These are phyloP conservation scores for Hyles lineata DNA, from an alignment of 2,888 invertebrate species.

Conservation along the genomic window DNA sequence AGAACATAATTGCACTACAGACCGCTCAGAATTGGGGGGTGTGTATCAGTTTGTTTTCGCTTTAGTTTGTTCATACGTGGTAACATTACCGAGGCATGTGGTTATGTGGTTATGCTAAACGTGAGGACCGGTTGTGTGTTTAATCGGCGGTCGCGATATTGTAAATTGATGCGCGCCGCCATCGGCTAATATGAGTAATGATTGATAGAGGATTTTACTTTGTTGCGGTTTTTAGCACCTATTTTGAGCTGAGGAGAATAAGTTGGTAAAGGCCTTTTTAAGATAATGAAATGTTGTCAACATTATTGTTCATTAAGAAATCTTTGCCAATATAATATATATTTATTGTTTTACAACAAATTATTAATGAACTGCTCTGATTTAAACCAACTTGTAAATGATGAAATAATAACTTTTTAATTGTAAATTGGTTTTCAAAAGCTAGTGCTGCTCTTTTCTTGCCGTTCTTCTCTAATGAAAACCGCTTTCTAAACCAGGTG, in stretches of 20 bases:
- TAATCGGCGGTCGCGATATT: constrained; percentile 19
- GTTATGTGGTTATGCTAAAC: constrained; percentile 32
- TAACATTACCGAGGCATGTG: constrained; percentile 28
- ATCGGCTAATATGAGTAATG: neutral
- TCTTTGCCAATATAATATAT: too few species aligned
- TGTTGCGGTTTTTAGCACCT: neutral
- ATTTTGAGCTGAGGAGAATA: neutral
- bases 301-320: too few species aligned
- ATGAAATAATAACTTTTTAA: too few species aligned
- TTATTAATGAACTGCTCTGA: too few species aligned
- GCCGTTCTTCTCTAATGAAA: too few species aligned
- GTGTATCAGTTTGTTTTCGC: constrained; percentile 64
- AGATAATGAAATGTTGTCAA: too few species aligned
- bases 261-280: too few species aligned
- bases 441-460: too few species aligned
- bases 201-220: neutral
- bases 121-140: constrained; percentile 13
- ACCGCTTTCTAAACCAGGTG: too few species aligned
- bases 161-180: constrained; percentile 15
- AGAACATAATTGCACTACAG: constrained; percentile 59
- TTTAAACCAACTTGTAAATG: too few species aligned
- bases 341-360: too few species aligned
- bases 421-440: too few species aligned
- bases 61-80: constrained; percentile 31
- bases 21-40: constrained; percentile 61